Percentiles rank a stretch among this genome's conserved stretches.
Conservation (phyloP, 2,888 invertebrate species). For the Troides oblongomaculatus region DNA sequence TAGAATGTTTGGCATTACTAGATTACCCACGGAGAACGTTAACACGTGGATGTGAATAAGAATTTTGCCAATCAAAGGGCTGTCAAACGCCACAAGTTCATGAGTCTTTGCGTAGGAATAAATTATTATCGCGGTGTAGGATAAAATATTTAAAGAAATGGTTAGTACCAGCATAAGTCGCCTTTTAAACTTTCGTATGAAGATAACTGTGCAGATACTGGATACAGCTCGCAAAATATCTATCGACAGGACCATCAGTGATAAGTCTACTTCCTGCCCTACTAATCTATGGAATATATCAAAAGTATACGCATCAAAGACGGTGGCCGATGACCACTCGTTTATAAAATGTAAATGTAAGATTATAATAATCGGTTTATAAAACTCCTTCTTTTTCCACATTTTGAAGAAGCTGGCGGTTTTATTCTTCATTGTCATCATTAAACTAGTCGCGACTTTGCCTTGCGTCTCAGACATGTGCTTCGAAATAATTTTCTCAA, state of each 20-base stretch:
- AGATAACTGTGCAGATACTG: conserved; percentile 78
- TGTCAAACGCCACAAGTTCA: conserved; percentile 44
- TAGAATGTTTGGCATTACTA: conserved; percentile 84
- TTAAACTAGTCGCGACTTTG: background rate
- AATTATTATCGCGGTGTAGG: conserved; percentile 72
- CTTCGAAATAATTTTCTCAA: conserved; percentile 28
- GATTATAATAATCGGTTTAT: conserved; percentile 78
- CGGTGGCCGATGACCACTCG: conserved; percentile 83
- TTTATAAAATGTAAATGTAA: conserved; percentile 81
- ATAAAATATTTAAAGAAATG: conserved; percentile 75
- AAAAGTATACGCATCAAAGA: conserved; percentile 83
- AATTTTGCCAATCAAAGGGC: conserved; percentile 63
- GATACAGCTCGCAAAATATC: conserved; percentile 80
- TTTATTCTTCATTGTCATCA: background rate
- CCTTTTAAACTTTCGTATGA: conserved; percentile 79
- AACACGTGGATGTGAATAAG: conserved; percentile 75
- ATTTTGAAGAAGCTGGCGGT: background rate
- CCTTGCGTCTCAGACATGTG: conserved; percentile 4
- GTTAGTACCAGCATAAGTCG: conserved; percentile 81
- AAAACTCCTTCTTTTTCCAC: conserved; percentile 61
- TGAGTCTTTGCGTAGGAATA: conserved; percentile 53
- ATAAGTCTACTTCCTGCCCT: conserved; percentile 77
- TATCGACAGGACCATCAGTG: conserved; percentile 81
- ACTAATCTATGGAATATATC: conserved; percentile 77
- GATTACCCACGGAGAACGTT: conserved; percentile 76